Evolutionary conservation across 1,140 invertebrate species (phyloP).

Genomic region (Calycopis cecrops): DNA sequence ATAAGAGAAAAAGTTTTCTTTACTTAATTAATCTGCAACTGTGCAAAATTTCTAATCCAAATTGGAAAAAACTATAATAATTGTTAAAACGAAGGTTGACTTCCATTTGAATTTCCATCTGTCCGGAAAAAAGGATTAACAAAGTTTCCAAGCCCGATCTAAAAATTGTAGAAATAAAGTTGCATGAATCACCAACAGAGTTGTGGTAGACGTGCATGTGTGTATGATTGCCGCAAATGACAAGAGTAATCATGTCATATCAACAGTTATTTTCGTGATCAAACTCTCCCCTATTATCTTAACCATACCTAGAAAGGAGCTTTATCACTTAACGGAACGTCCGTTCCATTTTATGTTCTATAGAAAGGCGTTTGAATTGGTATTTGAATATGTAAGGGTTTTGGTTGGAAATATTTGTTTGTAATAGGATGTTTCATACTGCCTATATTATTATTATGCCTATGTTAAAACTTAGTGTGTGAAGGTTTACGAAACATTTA

Average conservation of each 20-base stretch:
- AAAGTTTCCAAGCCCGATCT: no score
- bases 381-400: background rate
- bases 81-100: no score
- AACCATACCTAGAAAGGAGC: conserved; percentile 4
- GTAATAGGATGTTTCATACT: background rate
- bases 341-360: conserved; percentile 18
- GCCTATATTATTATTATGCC: background rate
- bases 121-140: background rate
- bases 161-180: no score
- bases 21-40: no score
- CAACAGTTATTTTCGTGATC: conserved; percentile 46
- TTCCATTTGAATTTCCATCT: no score
- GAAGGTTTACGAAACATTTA: background rate
- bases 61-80: no score
- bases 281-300: conserved; percentile 34
- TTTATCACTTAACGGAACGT: background rate
- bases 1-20: no score
- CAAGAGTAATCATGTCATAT: conserved; percentile 27
- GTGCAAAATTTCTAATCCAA: no score
- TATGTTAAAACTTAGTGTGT: background rate
- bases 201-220: background rate
- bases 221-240: conserved; percentile 23
- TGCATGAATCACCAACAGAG: no score
- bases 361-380: conserved; percentile 15
- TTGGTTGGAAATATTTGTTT: background rate